Percentiles rank a stretch among this genome's conserved stretches.
phyloP scores from a whole-genome alignment of 2,888 invertebrate genomes.

The Lasius fuliginosus region DNA sequence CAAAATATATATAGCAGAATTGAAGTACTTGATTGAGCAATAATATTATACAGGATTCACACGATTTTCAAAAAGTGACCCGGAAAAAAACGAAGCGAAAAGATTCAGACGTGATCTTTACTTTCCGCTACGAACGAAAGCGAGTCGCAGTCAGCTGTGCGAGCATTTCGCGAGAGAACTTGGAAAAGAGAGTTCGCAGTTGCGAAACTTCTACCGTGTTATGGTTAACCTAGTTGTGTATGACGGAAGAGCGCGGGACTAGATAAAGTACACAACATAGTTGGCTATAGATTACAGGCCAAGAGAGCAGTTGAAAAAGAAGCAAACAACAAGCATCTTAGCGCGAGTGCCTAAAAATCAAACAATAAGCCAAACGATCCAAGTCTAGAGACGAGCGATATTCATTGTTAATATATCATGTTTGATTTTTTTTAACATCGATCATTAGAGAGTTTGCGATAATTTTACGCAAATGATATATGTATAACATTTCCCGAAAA shows the following conservation, averaged over 20 bases:
- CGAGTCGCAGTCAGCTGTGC: conserved; percentile 72
- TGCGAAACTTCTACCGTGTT: conserved; percentile 68
- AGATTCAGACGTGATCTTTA: conserved; percentile 17
- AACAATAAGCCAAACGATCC: background rate
- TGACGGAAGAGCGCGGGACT: conserved; percentile 62
- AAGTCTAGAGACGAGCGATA: background rate
- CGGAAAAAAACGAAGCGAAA: conserved; percentile 28
- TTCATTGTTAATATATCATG: background rate
- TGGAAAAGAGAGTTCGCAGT: conserved; percentile 56
- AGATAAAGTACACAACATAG: conserved; percentile 38
- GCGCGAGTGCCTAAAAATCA: background rate
- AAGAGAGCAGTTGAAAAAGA: background rate
- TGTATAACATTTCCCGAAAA: background rate
- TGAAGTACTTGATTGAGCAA: background rate
- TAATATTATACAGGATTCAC: background rate
- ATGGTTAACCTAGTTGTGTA: conserved; percentile 71
- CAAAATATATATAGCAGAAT: background rate
- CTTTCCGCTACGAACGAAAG: conserved; percentile 62
- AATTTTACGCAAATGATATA: background rate
- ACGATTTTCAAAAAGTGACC: background rate
- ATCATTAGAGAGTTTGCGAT: background rate
- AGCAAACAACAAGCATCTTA: background rate
- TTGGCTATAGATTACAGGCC: conserved; percentile 13
- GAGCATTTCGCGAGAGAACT: conserved; percentile 69
- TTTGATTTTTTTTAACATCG: background rate